A percentile compares a stretch with the other conserved stretches of the same genome.
These are phyloP conservation scores for Theocolax elegans DNA, from an alignment of 1,140 invertebrate species.

Conservation along the genomic window DNA sequence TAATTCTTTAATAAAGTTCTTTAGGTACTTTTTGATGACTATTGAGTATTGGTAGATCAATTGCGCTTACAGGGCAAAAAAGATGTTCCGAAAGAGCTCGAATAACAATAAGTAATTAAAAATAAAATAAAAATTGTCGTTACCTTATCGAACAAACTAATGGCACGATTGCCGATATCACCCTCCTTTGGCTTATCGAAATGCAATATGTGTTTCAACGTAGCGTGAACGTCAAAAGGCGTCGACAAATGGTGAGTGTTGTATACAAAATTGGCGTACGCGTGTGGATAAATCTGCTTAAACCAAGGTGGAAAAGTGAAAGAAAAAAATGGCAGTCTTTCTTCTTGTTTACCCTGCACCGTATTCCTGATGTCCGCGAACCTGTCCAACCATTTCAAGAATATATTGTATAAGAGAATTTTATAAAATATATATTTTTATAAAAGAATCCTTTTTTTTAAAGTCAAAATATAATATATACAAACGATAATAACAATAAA, in stretches of 20 bases:
- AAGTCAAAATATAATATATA: background rate
- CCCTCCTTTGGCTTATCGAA: conserved; percentile 64
- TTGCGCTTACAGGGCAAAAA: too few species aligned
- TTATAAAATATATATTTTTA: background rate
- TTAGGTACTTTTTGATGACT: too few species aligned
- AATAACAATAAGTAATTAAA: too few species aligned
- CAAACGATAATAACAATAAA: background rate
- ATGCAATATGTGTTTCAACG: conserved; percentile 74
- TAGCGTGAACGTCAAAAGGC: conserved; percentile 85
- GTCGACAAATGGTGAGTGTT: conserved; percentile 80
- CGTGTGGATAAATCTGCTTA: conserved; percentile 70
- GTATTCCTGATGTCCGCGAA: conserved; percentile 86
- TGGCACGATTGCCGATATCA: conserved; percentile 70
- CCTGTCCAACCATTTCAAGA: conserved; percentile 61
- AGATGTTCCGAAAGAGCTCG: too few species aligned
- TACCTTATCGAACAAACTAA: conserved; percentile 80
- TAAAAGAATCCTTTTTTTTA: background rate
- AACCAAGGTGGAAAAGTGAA: conserved; percentile 81
- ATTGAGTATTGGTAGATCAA: too few species aligned
- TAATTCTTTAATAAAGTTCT: too few species aligned
- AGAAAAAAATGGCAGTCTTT: conserved; percentile 86
- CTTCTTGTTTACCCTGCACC: conserved; percentile 89
- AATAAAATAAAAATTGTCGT: too few species aligned
- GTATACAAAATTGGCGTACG: conserved; percentile 74
- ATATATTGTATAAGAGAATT: background rate